A percentile compares a stretch with the other conserved stretches of the same genome.
phyloP scores from a whole-genome alignment of 2,888 invertebrate genomes.

The Mimas tiliae region DNA sequence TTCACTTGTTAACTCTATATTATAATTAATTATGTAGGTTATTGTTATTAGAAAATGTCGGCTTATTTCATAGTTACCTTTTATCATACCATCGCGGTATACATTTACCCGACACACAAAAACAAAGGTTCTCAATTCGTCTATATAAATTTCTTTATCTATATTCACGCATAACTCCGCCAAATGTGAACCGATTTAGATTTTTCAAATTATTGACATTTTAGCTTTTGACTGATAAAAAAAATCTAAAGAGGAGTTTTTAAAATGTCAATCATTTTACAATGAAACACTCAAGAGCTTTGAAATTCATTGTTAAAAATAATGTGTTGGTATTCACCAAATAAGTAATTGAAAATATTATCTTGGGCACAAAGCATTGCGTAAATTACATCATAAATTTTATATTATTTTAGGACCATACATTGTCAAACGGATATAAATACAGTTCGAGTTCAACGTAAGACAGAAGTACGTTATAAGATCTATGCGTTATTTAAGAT shows the following conservation, averaged over 20 bases:
- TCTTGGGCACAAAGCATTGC: background rate
- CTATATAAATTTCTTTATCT: too few species aligned
- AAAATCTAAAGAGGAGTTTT: too few species aligned
- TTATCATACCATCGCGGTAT: background rate
- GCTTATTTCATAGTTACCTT: background rate
- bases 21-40: slow-evolving; percentile 22
- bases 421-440: background rate
- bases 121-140: too few species aligned
- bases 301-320: background rate
- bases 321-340: too few species aligned
- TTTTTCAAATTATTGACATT: too few species aligned
- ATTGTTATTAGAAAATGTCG: slow-evolving; percentile 7
- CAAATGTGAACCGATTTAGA: too few species aligned
- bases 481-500: too few species aligned
- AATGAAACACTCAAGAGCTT: background rate
- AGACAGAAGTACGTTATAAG: too few species aligned
- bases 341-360: background rate
- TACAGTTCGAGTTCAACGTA: too few species aligned
- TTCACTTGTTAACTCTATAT: slow-evolving; percentile 18
- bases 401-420: background rate
- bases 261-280: too few species aligned
- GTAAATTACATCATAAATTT: background rate
- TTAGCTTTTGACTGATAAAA: background rate
- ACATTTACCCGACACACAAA: too few species aligned
- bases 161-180: too few species aligned